Evolutionary conservation across 2,797 vertebrate species (phyloP).

Genomic region (Acanthopagrus latus): DNA sequence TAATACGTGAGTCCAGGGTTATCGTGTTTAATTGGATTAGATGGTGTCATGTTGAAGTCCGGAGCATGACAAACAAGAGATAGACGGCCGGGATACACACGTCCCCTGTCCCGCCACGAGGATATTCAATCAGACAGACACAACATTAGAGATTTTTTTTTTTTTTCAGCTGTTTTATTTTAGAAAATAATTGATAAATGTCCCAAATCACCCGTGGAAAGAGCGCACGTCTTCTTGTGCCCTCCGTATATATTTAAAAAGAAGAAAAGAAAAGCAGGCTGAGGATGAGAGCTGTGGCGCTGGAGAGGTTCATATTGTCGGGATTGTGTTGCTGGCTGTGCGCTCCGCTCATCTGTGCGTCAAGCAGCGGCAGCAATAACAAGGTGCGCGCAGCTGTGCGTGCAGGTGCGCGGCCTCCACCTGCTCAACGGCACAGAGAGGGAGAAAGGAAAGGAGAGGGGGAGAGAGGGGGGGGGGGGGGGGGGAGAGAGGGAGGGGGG

Average conservation of each 20-base stretch:
- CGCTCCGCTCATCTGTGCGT: conserved; percentile 71
- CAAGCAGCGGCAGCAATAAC: conserved; percentile 75
- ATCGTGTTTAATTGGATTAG: conserved; percentile 89
- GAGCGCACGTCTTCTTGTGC: not conserved
- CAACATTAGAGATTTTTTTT: not conserved
- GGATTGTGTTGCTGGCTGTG: conserved; percentile 61
- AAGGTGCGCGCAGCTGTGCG: conserved; percentile 79
- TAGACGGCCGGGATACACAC: conserved; percentile 29
- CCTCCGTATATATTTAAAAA: not conserved
- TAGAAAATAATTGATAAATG: not conserved
- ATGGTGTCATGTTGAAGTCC: conserved; percentile 80
- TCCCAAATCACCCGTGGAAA: not conserved
- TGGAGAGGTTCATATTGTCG: conserved; percentile 38
- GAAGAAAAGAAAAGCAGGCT: conserved; percentile 21
- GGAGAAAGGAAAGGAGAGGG: conserved; percentile 1
- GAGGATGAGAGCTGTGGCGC: conserved; percentile 32
- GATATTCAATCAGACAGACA: not conserved
- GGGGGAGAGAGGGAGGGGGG: not conserved
- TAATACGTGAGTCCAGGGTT: conserved; percentile 79
- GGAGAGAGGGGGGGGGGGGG: not conserved
- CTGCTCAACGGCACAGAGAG: conserved; percentile 61
- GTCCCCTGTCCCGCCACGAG: not conserved
- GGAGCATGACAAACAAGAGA: conserved; percentile 74
- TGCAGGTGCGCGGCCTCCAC: conserved; percentile 80
- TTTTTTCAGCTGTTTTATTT: conserved; percentile 4